Percentiles rank a stretch among this genome's conserved stretches.
These are phyloP conservation scores for Helicoverpa assulta DNA, from an alignment of 2,888 invertebrate genomes.

Conservation along the genomic window DNA sequence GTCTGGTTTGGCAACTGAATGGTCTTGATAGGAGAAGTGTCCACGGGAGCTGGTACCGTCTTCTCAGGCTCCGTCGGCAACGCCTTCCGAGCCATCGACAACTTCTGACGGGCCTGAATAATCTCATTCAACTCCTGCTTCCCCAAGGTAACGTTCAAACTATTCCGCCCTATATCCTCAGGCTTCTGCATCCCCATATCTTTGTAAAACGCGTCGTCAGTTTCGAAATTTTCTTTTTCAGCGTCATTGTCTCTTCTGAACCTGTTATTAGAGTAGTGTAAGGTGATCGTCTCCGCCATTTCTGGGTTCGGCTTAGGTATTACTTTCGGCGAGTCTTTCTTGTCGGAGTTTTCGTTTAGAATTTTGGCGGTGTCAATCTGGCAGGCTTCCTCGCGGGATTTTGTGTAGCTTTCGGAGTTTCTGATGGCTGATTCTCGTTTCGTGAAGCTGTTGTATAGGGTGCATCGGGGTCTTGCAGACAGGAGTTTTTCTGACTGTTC, in stretches of 20 bases:
- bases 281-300: conserved; percentile 82
- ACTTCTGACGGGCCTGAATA: conserved; percentile 85
- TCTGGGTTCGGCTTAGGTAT: conserved; percentile 69
- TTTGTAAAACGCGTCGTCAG: conserved; percentile 84
- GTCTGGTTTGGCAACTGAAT: conserved; percentile 85
- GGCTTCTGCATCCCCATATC: conserved; percentile 80
- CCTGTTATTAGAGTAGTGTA: conserved; percentile 84
- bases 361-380: conserved; percentile 83
- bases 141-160: conserved; percentile 83
- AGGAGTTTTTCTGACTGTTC: conserved; percentile 84
- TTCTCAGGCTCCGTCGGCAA: conserved; percentile 81
- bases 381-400: conserved; percentile 82
- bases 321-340: conserved; percentile 73
- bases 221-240: conserved; percentile 86
- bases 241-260: conserved; percentile 78
- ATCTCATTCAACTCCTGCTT: conserved; percentile 87
- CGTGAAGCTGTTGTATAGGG: conserved; percentile 79
- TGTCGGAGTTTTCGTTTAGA: conserved; percentile 82
- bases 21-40: conserved; percentile 78
- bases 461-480: conserved; percentile 79
- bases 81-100: conserved; percentile 83
- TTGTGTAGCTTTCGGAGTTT: conserved; percentile 84
- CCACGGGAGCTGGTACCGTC: conserved; percentile 71
- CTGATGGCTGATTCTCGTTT: conserved; percentile 78
- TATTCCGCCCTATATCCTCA: conserved; percentile 76